These are phyloP conservation scores for Piprites chloris DNA, from an alignment of 2,113 vertebrate genomes.

Conservation along the genomic window DNA sequence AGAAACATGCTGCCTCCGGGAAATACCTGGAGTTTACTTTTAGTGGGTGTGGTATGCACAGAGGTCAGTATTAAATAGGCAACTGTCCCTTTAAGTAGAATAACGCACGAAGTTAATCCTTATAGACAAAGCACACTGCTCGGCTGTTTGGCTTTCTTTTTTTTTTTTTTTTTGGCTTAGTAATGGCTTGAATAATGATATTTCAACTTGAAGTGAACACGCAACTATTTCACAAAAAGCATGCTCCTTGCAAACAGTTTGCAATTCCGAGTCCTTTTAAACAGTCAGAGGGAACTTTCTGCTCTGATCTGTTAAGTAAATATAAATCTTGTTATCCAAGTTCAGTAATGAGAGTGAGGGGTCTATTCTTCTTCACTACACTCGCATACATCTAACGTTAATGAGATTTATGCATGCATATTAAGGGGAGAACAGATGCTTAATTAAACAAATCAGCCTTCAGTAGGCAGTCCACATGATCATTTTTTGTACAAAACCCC, in stretches of 20 bases:
- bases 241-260: conserved; percentile 52
- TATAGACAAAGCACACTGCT: background rate
- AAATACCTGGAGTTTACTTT: background rate
- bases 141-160: background rate
- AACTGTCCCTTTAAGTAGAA: conserved; percentile 16
- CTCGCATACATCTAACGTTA: conserved; percentile 71
- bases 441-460: conserved; percentile 78
- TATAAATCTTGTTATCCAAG: conserved; percentile 75
- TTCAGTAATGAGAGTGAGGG: conserved; percentile 71
- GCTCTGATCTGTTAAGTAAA: conserved; percentile 74
- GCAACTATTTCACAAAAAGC: conserved; percentile 65
- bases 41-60: background rate
- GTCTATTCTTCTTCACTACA: conserved; percentile 66
- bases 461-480: conserved; percentile 58
- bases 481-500: conserved; percentile 61
- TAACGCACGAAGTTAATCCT: conserved; percentile 34
- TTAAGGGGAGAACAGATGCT: conserved; percentile 71
- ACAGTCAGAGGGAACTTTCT: conserved; percentile 66
- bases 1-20: background rate
- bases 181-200: conserved; percentile 69
- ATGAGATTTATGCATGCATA: conserved; percentile 71
- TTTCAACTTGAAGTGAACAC: conserved; percentile 71
- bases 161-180: background rate
- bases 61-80: background rate
- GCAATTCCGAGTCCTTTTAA: conserved; percentile 61